These are phyloP conservation scores for Etheostoma perlongum DNA, from an alignment of 2,797 vertebrate species.

Conservation along the genomic window DNA sequence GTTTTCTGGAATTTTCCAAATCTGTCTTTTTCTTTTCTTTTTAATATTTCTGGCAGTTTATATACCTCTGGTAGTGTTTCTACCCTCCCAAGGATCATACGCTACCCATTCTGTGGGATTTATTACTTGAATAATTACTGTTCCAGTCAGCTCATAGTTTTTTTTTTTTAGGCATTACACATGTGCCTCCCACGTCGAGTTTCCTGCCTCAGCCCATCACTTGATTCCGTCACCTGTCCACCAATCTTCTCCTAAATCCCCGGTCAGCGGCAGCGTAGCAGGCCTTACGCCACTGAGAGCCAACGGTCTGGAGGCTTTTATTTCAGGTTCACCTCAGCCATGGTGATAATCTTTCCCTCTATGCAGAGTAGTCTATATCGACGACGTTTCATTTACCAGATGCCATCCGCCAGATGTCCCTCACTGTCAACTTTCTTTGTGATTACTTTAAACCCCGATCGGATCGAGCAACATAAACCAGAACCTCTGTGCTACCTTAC, in stretches of 20 bases:
- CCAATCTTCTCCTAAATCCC: not conserved
- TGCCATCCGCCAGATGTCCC: too few relatives aligned
- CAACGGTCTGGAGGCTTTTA: not conserved
- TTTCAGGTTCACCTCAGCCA: not conserved
- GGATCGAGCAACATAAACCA: too few relatives aligned
- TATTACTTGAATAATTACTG: not conserved
- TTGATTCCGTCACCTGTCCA: not conserved
- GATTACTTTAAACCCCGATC: too few relatives aligned
- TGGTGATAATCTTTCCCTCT: not conserved
- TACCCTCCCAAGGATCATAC: too few relatives aligned
- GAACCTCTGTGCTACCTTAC: too few relatives aligned
- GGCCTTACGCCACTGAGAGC: not conserved
- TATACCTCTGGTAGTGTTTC: not conserved
- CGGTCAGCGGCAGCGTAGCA: not conserved
- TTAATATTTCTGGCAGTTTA: not conserved
- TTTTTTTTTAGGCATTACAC: not conserved
- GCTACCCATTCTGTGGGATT: not conserved
- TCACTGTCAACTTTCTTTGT: too few relatives aligned
- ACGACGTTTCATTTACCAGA: too few relatives aligned
- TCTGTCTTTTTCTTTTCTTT: not conserved
- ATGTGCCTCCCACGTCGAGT: not conserved
- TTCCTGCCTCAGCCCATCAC: not conserved
- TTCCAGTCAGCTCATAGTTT: not conserved
- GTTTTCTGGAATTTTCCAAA: not conserved
- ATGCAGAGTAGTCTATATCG: too few relatives aligned